Evolutionary conservation across 2,113 vertebrate species (phyloP).

Genomic region (Anoplopoma fimbria): DNA sequence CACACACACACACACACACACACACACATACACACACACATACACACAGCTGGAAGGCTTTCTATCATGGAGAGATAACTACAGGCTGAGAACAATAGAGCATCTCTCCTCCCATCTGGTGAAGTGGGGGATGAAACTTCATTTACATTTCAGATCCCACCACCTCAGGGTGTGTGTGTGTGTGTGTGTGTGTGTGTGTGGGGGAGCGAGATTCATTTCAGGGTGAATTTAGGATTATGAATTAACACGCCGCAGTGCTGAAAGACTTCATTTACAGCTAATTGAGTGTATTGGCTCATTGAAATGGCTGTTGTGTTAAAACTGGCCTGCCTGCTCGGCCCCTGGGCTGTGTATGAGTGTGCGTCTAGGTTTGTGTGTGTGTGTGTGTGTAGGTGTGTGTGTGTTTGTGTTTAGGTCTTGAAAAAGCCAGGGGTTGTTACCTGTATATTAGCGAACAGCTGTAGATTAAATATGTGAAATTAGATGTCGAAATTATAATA

Average conservation of each 20-base stretch:
- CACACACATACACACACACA: slow-evolving; percentile 26
- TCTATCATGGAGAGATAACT: slow-evolving; percentile 77
- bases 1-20: slow-evolving; percentile 44
- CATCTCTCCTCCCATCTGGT: slow-evolving; percentile 84
- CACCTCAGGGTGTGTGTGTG: slow-evolving; percentile 68
- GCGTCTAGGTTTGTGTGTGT: slow-evolving; percentile 20
- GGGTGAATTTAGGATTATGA: slow-evolving; percentile 82
- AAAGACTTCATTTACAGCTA: slow-evolving; percentile 81
- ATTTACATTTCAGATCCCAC: slow-evolving; percentile 82
- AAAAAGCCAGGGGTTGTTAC: slow-evolving; percentile 53
- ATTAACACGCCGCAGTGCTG: slow-evolving; percentile 77
- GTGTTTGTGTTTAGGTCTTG: slow-evolving; percentile 9
- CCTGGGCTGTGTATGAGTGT: slow-evolving; percentile 19
- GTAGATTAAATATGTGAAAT: slow-evolving; percentile 68
- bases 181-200: slow-evolving; percentile 25
- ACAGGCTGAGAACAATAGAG: slow-evolving; percentile 81
- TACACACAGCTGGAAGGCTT: slow-evolving; percentile 75
- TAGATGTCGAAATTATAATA: slow-evolving; percentile 60
- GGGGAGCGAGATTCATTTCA: slow-evolving; percentile 75
- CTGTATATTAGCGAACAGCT: slow-evolving; percentile 68
- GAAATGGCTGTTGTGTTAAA: slow-evolving; percentile 72
- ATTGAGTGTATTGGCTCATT: slow-evolving; percentile 78
- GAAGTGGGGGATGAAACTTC: slow-evolving; percentile 76
- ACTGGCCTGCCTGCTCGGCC: slow-evolving; percentile 46
- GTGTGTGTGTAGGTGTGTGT: slow-evolving; percentile 13